Conservation (phyloP, 2,888 invertebrate genomes). For the Chesias legatella region DNA sequence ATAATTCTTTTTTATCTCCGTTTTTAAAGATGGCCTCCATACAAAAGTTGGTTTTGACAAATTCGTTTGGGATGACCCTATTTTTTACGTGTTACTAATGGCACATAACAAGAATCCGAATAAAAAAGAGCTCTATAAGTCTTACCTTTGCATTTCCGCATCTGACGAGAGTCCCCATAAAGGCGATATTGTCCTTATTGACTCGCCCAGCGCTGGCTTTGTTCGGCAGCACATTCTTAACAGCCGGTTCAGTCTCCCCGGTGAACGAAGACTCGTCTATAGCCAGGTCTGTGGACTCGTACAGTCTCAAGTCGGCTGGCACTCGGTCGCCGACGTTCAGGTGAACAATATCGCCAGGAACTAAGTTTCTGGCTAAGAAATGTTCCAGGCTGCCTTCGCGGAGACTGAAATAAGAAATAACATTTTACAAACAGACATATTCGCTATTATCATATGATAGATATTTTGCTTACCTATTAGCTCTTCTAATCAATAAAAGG, state of each 20-base stretch:
- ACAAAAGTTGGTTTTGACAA: too few relatives aligned
- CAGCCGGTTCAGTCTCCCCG: conserved; percentile 97
- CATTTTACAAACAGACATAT: conserved; percentile 4
- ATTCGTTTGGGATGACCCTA: too few relatives aligned
- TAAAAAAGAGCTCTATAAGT: neutral
- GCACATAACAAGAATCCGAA: too few relatives aligned
- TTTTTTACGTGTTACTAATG: too few relatives aligned
- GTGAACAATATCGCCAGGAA: conserved; percentile 97
- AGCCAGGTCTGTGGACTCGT: conserved; percentile 94
- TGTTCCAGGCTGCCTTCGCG: conserved; percentile 92
- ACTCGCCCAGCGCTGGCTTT: conserved; percentile 84
- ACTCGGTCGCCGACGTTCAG: conserved; percentile 97
- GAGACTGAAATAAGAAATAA: conserved; percentile 79
- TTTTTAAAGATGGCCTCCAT: too few relatives aligned
- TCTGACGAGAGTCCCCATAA: conserved; percentile 98
- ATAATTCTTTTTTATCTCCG: too few relatives aligned
- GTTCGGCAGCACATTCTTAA: conserved; percentile 85
- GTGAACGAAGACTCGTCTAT: conserved; percentile 99
- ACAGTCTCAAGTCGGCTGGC: conserved; percentile 97
- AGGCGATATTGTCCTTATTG: conserved; percentile 93
- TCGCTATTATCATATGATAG: conserved; percentile 14
- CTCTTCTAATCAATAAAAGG: too few relatives aligned
- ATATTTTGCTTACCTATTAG: too few relatives aligned
- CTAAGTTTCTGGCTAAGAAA: conserved; percentile 96
- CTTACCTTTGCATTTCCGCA: conserved; percentile 96